These are phyloP conservation scores for Tragelaphus imberbis DNA, from an alignment of 2,113 vertebrate genomes.

Conservation along the genomic window DNA sequence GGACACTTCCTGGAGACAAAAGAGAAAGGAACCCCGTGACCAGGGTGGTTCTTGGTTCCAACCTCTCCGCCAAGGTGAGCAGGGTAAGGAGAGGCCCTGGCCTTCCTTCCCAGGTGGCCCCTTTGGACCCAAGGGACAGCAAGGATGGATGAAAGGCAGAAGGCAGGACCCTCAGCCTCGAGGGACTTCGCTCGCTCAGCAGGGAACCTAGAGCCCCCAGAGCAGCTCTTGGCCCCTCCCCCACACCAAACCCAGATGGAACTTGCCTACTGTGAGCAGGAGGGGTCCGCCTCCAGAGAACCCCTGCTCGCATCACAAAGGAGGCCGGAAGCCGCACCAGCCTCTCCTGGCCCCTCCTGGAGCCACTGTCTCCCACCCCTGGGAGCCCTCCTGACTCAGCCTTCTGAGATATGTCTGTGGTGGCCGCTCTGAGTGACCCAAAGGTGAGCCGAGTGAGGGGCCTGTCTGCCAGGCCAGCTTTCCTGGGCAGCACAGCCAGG, in stretches of 20 bases:
- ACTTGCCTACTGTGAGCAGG: background rate
- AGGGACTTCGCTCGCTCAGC: rapidly evolving
- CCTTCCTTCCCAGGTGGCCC: background rate
- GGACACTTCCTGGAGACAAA: background rate
- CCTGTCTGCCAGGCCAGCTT: background rate
- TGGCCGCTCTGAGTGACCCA: rapidly evolving
- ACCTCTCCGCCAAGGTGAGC: background rate
- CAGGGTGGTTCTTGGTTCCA: background rate
- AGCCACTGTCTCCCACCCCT: background rate
- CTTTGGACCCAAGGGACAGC: background rate
- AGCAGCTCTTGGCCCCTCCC: background rate
- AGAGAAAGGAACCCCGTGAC: background rate
- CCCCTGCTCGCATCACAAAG: slow-evolving; percentile 42
- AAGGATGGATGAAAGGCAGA: background rate
- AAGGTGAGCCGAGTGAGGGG: background rate
- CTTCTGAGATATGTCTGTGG: background rate
- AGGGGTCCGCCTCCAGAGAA: background rate
- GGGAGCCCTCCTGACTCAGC: background rate
- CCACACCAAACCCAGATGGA: background rate
- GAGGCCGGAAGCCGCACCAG: background rate
- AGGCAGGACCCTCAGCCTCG: background rate
- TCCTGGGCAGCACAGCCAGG: background rate
- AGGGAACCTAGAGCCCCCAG: rapidly evolving
- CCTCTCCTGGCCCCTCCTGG: background rate
- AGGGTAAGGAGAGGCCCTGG: background rate